Base-by-base conservation (phyloP, 1,140 invertebrate genomes). In the Orussus abietinus region DNA sequence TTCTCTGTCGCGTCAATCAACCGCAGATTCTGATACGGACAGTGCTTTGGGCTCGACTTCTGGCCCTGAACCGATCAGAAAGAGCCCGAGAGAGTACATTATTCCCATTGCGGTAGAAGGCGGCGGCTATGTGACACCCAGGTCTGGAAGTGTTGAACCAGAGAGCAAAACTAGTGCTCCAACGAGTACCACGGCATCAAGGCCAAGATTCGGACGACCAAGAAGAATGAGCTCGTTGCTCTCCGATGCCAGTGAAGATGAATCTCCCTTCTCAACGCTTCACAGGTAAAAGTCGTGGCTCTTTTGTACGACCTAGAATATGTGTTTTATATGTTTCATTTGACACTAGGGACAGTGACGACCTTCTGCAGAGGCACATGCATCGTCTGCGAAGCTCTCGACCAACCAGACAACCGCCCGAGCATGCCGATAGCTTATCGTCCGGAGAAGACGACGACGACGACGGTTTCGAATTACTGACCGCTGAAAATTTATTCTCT, bases 41-140 rank as follows among this genome's bases (percentile, higher is more conserved):
- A 77, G 70, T 20, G 78, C 77, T 14, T 43, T 61, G 25, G 69
- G 66, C 5, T 69, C 73, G 2, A 70, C 64, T 6, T 68, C 78
- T 14, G 82, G 72, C 20, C 74, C 74, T 5, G 81, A 91, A 61
- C 85, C 86, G 1, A 90, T 90, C 49, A 83, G 86, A 54, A 92
- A 92, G 70, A 89, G 86, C 38, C 87, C 88, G 6, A 74, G 90
- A 11, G 90, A 93, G 69, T 91, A 90, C 53, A 91, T 93, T 56
- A 92, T 93, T 69, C 90, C 90, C 1, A 92, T 93, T 54, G 86
- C 88, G 10, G 82, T 92, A 28, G 90, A 92, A 72, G 88, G 88
- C 43, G 88, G 88, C 43, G 88, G 88, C 35, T 89, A 85, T 59
- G 83, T 90, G 14, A 91, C 86, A 12, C 88, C 87, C 10, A 74